These are phyloP conservation scores for Lophotis ruficrista DNA, from an alignment of 2,113 vertebrate genomes.

Conservation along the genomic window DNA sequence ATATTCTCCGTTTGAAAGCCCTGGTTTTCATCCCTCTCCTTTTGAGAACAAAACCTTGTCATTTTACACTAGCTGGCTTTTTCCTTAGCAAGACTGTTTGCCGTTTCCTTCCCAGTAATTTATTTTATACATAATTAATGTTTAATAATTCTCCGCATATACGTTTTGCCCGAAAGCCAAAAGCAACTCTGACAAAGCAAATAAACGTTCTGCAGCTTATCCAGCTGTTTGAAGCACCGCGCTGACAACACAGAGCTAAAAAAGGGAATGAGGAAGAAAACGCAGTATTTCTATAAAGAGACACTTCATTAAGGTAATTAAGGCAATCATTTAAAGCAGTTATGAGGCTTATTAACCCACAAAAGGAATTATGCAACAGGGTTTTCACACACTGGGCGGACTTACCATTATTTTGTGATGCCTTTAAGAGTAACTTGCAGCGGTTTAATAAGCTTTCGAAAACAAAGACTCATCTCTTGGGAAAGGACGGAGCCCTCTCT, in stretches of 20 bases:
- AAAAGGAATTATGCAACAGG: slow-evolving; percentile 7
- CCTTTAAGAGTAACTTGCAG: not conserved
- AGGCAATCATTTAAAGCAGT: slow-evolving; percentile 4
- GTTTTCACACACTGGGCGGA: not conserved
- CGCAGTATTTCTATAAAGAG: slow-evolving; percentile 12
- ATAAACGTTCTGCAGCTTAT: not conserved
- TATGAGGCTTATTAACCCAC: slow-evolving; percentile 23
- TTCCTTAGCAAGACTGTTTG: not conserved
- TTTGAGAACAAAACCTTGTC: not conserved
- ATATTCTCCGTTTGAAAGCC: not conserved
- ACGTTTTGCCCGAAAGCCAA: not conserved
- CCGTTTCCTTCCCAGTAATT: not conserved
- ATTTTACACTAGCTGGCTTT: not conserved
- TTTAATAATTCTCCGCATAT: not conserved
- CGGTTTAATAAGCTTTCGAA: not conserved
- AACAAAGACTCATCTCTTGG: not conserved
- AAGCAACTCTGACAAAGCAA: not conserved
- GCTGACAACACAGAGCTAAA: not conserved
- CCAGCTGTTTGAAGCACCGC: not conserved
- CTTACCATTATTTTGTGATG: not conserved
- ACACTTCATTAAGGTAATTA: slow-evolving; percentile 55
- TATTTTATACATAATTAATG: not conserved
- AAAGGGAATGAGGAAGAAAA: slow-evolving; percentile 11
- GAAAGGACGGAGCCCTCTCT: not conserved
- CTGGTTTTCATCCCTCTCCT: not conserved